These are phyloP conservation scores for Orthonychiurus folsomi DNA, from an alignment of 2,888 invertebrate genomes.

Conservation along the genomic window DNA sequence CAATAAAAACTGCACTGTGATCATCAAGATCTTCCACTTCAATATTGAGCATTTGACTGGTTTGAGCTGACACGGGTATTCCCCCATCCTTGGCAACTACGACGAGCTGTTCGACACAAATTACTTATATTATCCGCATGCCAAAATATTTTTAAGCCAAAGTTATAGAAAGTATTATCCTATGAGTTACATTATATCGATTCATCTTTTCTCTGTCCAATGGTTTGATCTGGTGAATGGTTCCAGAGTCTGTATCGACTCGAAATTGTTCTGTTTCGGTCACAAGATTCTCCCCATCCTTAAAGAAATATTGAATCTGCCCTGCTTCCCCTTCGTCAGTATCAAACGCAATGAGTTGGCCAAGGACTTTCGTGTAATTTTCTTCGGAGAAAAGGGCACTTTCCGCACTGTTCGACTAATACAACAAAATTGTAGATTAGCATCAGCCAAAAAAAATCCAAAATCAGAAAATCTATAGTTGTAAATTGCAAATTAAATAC, in stretches of 20 bases:
- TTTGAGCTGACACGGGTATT: slow-evolving; percentile 41
- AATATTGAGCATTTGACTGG: slow-evolving; percentile 42
- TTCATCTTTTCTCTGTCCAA: slow-evolving; percentile 46
- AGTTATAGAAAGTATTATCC: background rate
- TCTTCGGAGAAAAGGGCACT: slow-evolving; percentile 18
- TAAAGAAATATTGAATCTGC: slow-evolving; percentile 32
- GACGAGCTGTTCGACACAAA: slow-evolving; percentile 39
- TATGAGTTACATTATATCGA: slow-evolving; percentile 52
- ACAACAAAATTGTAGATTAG: background rate
- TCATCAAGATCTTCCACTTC: slow-evolving; percentile 42
- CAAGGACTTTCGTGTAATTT: slow-evolving; percentile 30
- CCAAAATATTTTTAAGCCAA: background rate
- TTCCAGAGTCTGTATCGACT: slow-evolving; percentile 33
- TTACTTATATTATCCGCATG: background rate
- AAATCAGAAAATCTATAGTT: background rate
- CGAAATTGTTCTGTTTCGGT: slow-evolving; percentile 34
- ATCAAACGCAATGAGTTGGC: slow-evolving; percentile 34
- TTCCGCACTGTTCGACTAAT: slow-evolving; percentile 23
- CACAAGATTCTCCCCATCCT: slow-evolving; percentile 34
- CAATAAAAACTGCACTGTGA: slow-evolving; percentile 41
- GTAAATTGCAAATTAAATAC: too few species aligned
- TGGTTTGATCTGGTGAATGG: slow-evolving; percentile 33
- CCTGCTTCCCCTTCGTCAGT: slow-evolving; percentile 39
- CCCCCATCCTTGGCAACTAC: slow-evolving; percentile 43
- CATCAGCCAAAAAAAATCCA: background rate